Base-by-base conservation (phyloP, 2,888 invertebrate genomes). In the Blera fallax region DNA sequence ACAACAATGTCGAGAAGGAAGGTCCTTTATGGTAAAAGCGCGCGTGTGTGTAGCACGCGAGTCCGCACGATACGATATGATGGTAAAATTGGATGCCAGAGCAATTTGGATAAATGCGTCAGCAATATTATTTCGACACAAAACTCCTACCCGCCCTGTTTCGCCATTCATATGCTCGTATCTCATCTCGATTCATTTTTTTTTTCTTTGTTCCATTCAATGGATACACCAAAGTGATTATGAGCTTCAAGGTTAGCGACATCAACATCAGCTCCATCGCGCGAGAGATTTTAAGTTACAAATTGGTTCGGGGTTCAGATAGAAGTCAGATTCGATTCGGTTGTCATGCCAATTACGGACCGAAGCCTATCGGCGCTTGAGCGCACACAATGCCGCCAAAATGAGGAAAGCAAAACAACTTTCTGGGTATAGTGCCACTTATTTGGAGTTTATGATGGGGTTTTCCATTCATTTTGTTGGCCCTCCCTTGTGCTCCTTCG, bases 341-440 rank as follows among this genome's bases (percentile, higher is more conserved):
- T 84, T 79, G 79, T 84, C 74, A 70, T 69, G 84, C 79, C 84
- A 84, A 84, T 84, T 84, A 84, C 40, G 74, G 48, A 8, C 32
- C 60, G 24, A 72, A 79, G 43, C 58, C 69, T 74, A 67, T 62
- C 11, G 67, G 24, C 52, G 54, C 34, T 74, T 54, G 65, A 14
- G 52, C 34, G 56, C 45, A 40, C 48, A 65, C 34, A 67, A 76
- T 16, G 58, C 16, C 43, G 11, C 4, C 11, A 43, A 45, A 10
- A 52, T n/a, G 48, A 69, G 40, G 50, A 8, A 65, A 69, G 60
- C 60, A 21, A 62, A 60, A 82, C 65, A 83, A 62, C 62, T 67
- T 74, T 62, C 24, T 34, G 24, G 54, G 7, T 34, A 52, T 48
- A 43, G 34, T 73, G 72, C 10, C 73, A 56, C 64, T 56, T 62